phyloP scores from a whole-genome alignment of 35 echinoderm and acorn worm genomes.

The Lytechinus variegatus region DNA sequence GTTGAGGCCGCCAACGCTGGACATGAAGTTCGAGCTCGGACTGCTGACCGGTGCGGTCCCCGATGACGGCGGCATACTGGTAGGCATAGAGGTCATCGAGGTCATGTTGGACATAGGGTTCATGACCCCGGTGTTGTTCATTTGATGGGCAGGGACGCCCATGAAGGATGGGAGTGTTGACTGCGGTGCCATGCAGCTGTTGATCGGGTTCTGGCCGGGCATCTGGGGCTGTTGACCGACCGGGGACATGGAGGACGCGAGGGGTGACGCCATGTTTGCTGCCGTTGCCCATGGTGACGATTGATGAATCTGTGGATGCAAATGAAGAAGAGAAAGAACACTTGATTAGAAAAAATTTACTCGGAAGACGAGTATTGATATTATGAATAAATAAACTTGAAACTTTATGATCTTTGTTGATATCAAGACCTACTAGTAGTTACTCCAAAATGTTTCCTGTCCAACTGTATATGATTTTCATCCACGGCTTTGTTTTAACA shows the following conservation, averaged over 20 bases:
- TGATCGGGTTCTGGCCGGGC: slow-evolving; percentile 61
- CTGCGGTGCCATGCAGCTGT: slow-evolving; percentile 94
- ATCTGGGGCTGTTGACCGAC: slow-evolving; percentile 52
- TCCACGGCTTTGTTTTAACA: too few relatives aligned
- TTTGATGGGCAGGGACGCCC: slow-evolving; percentile 73
- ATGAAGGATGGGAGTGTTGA: slow-evolving; percentile 85
- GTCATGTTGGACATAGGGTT: slow-evolving; percentile 67
- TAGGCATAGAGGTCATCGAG: slow-evolving; percentile 67
- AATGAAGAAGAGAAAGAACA: slow-evolving; percentile 43
- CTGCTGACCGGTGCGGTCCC: not conserved
- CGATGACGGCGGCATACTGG: slow-evolving; percentile 50
- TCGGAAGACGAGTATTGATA: not conserved
- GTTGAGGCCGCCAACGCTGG: slow-evolving; percentile 43
- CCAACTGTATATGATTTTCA: too few relatives aligned
- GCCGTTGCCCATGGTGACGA: slow-evolving; percentile 78
- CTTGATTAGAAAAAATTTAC: not conserved
- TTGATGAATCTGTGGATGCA: slow-evolving; percentile 75
- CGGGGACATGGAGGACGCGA: slow-evolving; percentile 78
- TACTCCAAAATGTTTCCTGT: too few relatives aligned
- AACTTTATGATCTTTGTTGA: too few relatives aligned
- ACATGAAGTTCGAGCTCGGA: slow-evolving; percentile 50
- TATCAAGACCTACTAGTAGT: too few relatives aligned
- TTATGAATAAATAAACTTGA: too few relatives aligned
- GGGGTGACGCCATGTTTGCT: slow-evolving; percentile 87
- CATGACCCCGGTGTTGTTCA: slow-evolving; percentile 45